Base-by-base conservation (phyloP, 2,797 vertebrate genomes). In the Gymnocypris eckloni region DNA sequence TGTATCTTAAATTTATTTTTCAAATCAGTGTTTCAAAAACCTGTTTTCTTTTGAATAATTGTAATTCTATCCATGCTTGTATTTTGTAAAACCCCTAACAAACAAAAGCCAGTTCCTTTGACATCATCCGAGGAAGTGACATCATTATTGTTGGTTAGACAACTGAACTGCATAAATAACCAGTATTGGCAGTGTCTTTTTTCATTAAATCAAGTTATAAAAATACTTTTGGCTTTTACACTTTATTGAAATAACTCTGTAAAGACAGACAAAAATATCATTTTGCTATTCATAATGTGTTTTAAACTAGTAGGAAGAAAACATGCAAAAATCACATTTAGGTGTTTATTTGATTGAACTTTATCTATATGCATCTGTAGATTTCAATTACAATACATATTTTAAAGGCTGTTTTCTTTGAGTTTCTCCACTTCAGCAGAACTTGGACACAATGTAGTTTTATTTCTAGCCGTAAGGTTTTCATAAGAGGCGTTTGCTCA, bases 1-100 rank as follows among this genome's bases (percentile, higher is more conserved):
- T 0, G 0, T 28, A 0, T 2, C 8, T 6, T 0, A 0, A 1
- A 15, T 52, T 12, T 4, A 15, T 7, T 5, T 28, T 15, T 72
- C 41, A 4, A 15, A 67, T 39, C 11, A 11, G 10, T 18, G n/a
- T 70, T 43, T 39, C 11, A 64, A 37, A 25, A 28, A n/a, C 1
- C 6, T 13, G 13, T 48, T 33, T 79, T n/a, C 1, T 22, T 64
- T 64, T 28, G n/a, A 56, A 1, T 41, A n/a, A 61, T 12, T 77
- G 39, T 45, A 16, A 18, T 33, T 75, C 16, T 64, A 6, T 50
- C 20, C 6, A 12, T 52, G 15, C 22, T 33, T 33, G 6, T 48
- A 18, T 33, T 50, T 13, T n/a, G 5, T 73, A 6, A 59, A 16
- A n/a, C 16, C 25, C 37, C 3, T 22, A 15, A 77, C 50, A 59